Evolutionary conservation across 2,888 invertebrate genomes (phyloP).

Genomic region (Nymphalis urticae): DNA sequence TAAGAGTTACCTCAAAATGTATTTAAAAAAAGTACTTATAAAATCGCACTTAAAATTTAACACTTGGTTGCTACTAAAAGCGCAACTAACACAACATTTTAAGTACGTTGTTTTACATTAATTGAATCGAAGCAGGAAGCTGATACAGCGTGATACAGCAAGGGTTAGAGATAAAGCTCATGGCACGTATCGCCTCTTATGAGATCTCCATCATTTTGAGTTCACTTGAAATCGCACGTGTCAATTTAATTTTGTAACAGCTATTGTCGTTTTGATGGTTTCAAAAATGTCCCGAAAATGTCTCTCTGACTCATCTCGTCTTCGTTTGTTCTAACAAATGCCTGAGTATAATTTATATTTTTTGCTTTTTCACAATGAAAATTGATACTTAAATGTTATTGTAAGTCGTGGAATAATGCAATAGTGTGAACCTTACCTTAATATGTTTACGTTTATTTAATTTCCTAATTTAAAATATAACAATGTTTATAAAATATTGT

Average conservation of each 20-base stretch:
- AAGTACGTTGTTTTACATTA: slow-evolving; percentile 5
- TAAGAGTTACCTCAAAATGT: no score
- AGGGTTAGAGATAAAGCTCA: slow-evolving; percentile 34
- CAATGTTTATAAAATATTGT: no score
- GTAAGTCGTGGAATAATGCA: no score
- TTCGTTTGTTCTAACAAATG: neutral
- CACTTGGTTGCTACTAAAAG: neutral
- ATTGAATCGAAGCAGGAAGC: slow-evolving; percentile 32
- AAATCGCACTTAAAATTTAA: no score
- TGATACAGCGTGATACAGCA: slow-evolving; percentile 38
- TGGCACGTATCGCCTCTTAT: slow-evolving; percentile 36
- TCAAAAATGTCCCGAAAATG: neutral
- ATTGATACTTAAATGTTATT: no score
- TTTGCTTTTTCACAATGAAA: no score
- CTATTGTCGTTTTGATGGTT: slow-evolving; percentile 13
- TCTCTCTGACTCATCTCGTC: neutral
- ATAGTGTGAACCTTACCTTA: no score
- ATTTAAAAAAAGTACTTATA: no score
- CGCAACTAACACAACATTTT: slow-evolving; percentile 1
- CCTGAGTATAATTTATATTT: no score
- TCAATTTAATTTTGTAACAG: slow-evolving; percentile 45
- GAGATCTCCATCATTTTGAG: slow-evolving; percentile 53
- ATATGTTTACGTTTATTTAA: no score
- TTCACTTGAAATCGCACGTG: slow-evolving; percentile 55
- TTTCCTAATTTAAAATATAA: no score